Base-by-base conservation (phyloP, 2,888 invertebrate species). In the Campoplex nolae region DNA sequence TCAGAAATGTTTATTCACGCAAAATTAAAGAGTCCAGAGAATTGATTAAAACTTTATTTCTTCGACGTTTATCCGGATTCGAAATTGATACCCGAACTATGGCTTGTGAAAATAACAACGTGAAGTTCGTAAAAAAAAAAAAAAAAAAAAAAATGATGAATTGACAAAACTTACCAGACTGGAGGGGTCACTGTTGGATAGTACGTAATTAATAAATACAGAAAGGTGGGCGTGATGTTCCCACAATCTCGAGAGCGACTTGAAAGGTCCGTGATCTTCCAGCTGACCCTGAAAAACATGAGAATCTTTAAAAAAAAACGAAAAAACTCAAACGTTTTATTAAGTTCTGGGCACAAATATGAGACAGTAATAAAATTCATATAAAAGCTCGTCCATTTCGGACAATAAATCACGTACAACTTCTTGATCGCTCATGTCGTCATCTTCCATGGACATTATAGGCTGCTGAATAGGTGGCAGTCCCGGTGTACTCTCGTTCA, bases 361-460 rank as follows among this genome's bases (percentile, higher is more conserved):
- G 4, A 32, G 3, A 54, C 32, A 9, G 58, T 13, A 23, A 42
- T 68, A 38, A 68, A 68, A 54, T 18, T 16, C 16, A 56, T 28
- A 42, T 28, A 9, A 7, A 45, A 62, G 0, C 2, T 62, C 16
- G 1, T 62, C 1, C 16, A 32, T 62, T 62, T 62, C 6, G 16
- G 32, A 32, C 32, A 35, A 13, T 54, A 67, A 45, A 73, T 67
- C 88, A 94, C 96, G 95, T 94, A 97, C 96, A 93, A 97, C 96
- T 95, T 98, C 98, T 91, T 97, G 97, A 92, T 98, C 97, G 0
- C 98, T 98, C 88, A 97, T 97, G 91, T 98, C 98, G 92, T 99
- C 99, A 93, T 99, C 99, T 94, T 99, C 99, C 98, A 99, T 98
- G 23, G 98, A 98, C 92, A 99, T 98, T 85, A 99, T 98, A 70